Conservation (phyloP, 2,797 vertebrate species). For the Oryzias dopingdopingensis region DNA sequence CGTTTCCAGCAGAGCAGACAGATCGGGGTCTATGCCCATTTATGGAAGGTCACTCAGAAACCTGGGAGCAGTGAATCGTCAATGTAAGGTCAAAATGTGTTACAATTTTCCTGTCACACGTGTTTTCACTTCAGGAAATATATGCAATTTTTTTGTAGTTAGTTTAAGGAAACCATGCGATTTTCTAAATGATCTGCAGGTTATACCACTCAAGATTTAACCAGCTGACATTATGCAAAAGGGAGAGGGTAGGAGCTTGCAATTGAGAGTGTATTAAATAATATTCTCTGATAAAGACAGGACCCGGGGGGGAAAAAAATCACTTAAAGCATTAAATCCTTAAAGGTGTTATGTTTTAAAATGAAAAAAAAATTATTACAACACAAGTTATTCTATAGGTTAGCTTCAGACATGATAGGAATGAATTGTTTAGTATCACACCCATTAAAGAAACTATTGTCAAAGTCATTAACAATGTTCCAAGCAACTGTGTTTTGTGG, state of each 20-base stretch:
- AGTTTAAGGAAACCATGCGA: constrained; percentile 1
- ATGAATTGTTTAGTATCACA: constrained; percentile 17
- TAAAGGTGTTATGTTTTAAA: background rate
- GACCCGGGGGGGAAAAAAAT: too few relatives aligned
- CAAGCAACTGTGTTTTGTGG: background rate
- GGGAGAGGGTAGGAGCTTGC: too few relatives aligned
- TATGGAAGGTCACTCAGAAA: constrained; percentile 34
- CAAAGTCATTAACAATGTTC: constrained; percentile 32
- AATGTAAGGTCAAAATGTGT: constrained; percentile 56
- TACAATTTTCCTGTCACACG: constrained; percentile 60
- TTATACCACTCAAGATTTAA: background rate
- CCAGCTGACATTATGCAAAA: too few relatives aligned
- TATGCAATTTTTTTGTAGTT: background rate
- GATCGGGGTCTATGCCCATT: constrained; percentile 21
- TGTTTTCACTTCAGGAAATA: constrained; percentile 56
- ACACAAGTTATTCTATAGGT: background rate
- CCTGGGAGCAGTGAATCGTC: constrained; percentile 48
- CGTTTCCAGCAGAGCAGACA: constrained; percentile 38
- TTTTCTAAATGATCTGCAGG: constrained; percentile 6
- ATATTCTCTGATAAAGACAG: too few relatives aligned
- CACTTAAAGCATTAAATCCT: background rate
- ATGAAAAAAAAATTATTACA: background rate
- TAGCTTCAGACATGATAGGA: background rate
- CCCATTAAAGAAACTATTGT: constrained; percentile 21
- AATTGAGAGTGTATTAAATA: too few relatives aligned